Evolutionary conservation across 2,113 vertebrate genomes (phyloP).

Genomic region (Oriolus oriolus): DNA sequence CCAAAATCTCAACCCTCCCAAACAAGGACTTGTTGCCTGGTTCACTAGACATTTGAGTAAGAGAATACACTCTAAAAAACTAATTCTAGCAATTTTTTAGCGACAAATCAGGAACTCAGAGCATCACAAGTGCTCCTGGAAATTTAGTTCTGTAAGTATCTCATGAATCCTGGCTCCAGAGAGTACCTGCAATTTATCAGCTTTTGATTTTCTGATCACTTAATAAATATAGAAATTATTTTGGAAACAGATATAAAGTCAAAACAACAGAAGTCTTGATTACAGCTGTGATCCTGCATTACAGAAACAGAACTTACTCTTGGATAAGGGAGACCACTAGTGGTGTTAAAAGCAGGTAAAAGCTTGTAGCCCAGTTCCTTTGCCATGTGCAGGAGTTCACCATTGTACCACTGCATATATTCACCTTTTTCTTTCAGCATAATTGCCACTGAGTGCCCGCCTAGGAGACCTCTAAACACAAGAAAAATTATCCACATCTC

Average conservation of each 20-base stretch:
- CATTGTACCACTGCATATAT: conserved; percentile 92
- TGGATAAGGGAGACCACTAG: conserved; percentile 96
- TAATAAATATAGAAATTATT: not conserved
- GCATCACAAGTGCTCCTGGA: not conserved
- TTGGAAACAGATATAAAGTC: not conserved
- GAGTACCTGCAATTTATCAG: not conserved
- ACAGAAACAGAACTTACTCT: conserved; percentile 80
- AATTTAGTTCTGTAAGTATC: not conserved
- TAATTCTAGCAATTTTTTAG: not conserved
- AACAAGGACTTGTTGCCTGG: not conserved
- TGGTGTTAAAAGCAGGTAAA: conserved; percentile 96
- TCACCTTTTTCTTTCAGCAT: conserved; percentile 93
- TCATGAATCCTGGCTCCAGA: not conserved
- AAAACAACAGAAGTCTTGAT: not conserved
- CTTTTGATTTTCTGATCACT: not conserved
- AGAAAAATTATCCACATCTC: not conserved
- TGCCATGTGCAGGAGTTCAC: conserved; percentile 94
- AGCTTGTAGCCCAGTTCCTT: conserved; percentile 92
- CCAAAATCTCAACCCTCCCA: not conserved
- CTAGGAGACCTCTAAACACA: conserved; percentile 85
- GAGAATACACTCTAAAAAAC: not conserved
- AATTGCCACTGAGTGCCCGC: conserved; percentile 93
- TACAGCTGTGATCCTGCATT: not conserved
- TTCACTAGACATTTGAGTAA: not conserved
- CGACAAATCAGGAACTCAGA: not conserved